These are phyloP conservation scores for Phenganax marumi DNA, from an alignment of 92 coral and sea anemone genomes.

Conservation along the genomic window DNA sequence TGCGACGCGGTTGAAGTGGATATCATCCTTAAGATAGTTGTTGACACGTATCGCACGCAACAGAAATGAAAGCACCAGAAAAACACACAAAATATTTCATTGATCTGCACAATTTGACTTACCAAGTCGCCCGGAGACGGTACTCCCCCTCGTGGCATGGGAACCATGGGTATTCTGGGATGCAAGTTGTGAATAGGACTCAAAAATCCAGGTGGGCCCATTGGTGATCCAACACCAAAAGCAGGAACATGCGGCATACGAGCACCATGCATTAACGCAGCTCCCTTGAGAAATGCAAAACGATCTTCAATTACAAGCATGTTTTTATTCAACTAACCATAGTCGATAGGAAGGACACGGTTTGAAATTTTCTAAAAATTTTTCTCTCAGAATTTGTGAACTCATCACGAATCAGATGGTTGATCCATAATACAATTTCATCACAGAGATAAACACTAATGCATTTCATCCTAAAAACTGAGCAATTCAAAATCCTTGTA, in stretches of 20 bases:
- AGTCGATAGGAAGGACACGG: not conserved
- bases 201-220: constrained; percentile 29
- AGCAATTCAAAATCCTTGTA: no score
- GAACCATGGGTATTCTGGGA: constrained; percentile 35
- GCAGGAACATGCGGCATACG: constrained; percentile 32
- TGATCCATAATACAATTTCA: constrained; percentile 22
- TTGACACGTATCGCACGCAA: no score
- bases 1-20: no score
- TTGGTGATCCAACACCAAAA: constrained; percentile 19
- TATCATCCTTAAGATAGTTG: no score
- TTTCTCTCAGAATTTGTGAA: not conserved
- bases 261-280: constrained; percentile 36
- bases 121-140: constrained; percentile 19
- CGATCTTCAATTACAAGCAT: not conserved
- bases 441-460: constrained; percentile 1
- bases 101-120: not conserved
- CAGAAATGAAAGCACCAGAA: no score
- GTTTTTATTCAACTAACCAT: not conserved
- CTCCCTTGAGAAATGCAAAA: constrained; percentile 6
- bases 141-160: constrained; percentile 18
- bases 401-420: constrained; percentile 30
- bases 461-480: not conserved
- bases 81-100: not conserved
- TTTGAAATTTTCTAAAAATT: not conserved
- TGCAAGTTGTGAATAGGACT: constrained; percentile 29